phyloP scores from a whole-genome alignment of 2,797 vertebrate species.

The Argentina silus region DNA sequence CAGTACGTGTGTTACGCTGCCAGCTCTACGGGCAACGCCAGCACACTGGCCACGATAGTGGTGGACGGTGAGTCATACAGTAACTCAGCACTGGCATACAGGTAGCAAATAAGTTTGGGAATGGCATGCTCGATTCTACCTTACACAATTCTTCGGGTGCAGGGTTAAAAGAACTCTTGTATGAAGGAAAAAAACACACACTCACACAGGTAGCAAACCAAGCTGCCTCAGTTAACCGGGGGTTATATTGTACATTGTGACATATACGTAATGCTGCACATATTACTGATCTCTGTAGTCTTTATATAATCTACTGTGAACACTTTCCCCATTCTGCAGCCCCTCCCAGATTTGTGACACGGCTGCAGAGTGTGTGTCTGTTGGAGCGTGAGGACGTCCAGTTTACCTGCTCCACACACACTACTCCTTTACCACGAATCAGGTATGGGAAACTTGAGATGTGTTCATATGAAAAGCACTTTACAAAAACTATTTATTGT shows the following conservation, averaged over 20 bases:
- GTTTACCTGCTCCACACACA: slow-evolving; percentile 87
- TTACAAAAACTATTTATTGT: too few species aligned
- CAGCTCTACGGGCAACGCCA: slow-evolving; percentile 86
- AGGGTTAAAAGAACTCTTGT: too few species aligned
- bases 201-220: too few species aligned
- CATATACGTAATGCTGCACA: background rate
- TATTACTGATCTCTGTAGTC: background rate
- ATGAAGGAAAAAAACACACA: too few species aligned
- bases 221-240: too few species aligned
- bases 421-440: slow-evolving; percentile 84
- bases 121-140: background rate
- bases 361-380: slow-evolving; percentile 85
- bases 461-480: too few species aligned
- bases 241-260: too few species aligned
- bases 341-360: slow-evolving; percentile 89
- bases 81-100: too few species aligned
- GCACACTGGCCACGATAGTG: slow-evolving; percentile 86
- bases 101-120: too few species aligned
- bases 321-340: slow-evolving; percentile 70
- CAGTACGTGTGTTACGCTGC: slow-evolving; percentile 93
- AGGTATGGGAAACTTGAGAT: slow-evolving; percentile 68
- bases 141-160: background rate
- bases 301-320: background rate
- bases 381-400: slow-evolving; percentile 86
- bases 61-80: slow-evolving; percentile 83